phyloP scores from a whole-genome alignment of 2,888 invertebrate species.

The Octonoba sinensis region DNA sequence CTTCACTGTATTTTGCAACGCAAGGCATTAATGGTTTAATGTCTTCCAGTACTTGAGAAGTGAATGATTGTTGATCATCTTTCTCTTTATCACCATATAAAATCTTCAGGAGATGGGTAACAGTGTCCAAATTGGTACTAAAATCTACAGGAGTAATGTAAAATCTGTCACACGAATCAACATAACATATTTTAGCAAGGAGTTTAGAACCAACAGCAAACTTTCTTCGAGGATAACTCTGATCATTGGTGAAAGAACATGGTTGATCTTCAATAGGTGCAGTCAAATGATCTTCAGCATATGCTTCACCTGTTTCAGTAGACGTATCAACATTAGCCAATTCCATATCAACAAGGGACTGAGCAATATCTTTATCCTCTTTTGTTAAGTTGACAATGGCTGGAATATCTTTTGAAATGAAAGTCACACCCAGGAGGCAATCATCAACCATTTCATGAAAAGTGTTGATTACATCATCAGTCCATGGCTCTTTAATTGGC shows the following conservation, averaged over 20 bases:
- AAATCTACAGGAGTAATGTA: slow-evolving; percentile 42
- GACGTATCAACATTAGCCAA: slow-evolving; percentile 45
- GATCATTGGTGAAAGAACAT: slow-evolving; percentile 38
- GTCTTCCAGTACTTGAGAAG: slow-evolving; percentile 33
- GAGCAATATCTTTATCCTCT: slow-evolving; percentile 49
- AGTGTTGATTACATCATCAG: slow-evolving; percentile 21
- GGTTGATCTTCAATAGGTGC: slow-evolving; percentile 42
- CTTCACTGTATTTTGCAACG: slow-evolving; percentile 59
- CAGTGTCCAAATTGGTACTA: slow-evolving; percentile 39
- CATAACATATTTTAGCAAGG: slow-evolving; percentile 38
- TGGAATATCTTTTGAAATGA: slow-evolving; percentile 53
- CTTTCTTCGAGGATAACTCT: slow-evolving; percentile 49
- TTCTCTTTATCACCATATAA: slow-evolving; percentile 11
- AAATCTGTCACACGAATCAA: slow-evolving; percentile 47
- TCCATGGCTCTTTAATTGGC: slow-evolving; percentile 37
- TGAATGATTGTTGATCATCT: neutral
- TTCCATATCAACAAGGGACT: slow-evolving; percentile 42
- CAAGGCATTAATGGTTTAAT: slow-evolving; percentile 27
- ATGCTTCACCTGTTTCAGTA: slow-evolving; percentile 42
- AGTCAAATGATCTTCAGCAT: slow-evolving; percentile 52
- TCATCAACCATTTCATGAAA: slow-evolving; percentile 42
- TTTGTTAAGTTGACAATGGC: slow-evolving; percentile 45
- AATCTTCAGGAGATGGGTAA: slow-evolving; percentile 36
- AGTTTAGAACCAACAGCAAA: slow-evolving; percentile 15
- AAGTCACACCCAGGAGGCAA: slow-evolving; percentile 30